These are phyloP conservation scores for Habroteleia sp. DNA, from an alignment of 2,888 invertebrate species.

Conservation along the genomic window DNA sequence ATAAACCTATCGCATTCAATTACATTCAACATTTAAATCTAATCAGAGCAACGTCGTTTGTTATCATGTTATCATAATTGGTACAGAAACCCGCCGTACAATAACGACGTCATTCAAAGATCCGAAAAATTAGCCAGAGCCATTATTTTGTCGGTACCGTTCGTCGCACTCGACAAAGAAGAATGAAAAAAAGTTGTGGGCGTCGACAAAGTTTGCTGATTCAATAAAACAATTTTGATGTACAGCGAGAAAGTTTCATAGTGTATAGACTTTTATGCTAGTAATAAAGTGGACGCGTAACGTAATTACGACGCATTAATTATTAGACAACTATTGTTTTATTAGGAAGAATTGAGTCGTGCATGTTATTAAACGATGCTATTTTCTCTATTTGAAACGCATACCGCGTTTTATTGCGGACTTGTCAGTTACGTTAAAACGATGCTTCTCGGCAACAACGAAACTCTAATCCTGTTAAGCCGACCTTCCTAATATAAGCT, in stretches of 20 bases:
- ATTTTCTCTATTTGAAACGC: conserved; percentile 17
- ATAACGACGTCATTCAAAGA: neutral
- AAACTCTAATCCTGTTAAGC: conserved; percentile 46
- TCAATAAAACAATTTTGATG: conserved; percentile 13
- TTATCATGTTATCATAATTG: neutral
- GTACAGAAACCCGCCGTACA: neutral
- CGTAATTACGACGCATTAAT: conserved; percentile 2
- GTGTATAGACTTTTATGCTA: conserved; percentile 1
- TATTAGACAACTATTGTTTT: conserved; percentile 12
- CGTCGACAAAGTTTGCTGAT: neutral
- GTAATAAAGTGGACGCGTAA: conserved; percentile 4
- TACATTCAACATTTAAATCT: conserved; percentile 20
- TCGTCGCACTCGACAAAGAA: conserved; percentile 1
- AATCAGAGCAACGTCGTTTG: conserved; percentile 9
- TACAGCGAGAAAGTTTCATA: conserved; percentile 1
- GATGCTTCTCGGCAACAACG: conserved; percentile 39
- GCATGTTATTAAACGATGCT: conserved; percentile 8
- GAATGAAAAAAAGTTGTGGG: neutral
- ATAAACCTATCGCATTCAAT: conserved; percentile 6
- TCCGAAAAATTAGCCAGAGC: conserved; percentile 1
- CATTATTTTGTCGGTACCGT: neutral
- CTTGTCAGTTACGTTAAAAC: conserved; percentile 44
- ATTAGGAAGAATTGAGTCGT: conserved; percentile 8
- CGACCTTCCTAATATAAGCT: conserved; percentile 42
- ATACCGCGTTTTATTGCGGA: conserved; percentile 17